Evolutionary conservation across 2,113 vertebrate genomes (phyloP).

Genomic region (Barnardius zonarius): DNA sequence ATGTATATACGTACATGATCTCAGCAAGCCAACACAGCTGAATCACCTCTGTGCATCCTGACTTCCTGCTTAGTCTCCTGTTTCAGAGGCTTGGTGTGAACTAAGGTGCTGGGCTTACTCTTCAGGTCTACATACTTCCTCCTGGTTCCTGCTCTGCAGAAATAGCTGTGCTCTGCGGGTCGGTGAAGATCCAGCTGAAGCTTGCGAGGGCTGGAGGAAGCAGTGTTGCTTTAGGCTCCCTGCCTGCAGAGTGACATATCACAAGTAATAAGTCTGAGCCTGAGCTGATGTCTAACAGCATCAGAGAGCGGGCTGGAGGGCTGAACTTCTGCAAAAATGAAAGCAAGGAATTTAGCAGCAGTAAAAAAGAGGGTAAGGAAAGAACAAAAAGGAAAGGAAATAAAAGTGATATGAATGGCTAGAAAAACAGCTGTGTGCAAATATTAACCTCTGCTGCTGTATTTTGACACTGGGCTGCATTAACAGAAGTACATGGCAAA

Average conservation of each 20-base stretch:
- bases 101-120: not conserved
- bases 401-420: conserved; percentile 34
- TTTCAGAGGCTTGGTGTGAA: not conserved
- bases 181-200: conserved; percentile 44
- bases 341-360: conserved; percentile 60
- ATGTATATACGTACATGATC: not conserved
- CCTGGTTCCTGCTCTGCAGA: not conserved
- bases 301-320: not conserved
- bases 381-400: conserved; percentile 53
- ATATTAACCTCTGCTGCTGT: not conserved
- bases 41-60: not conserved
- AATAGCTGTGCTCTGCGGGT: not conserved
- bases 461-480: not conserved
- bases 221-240: conserved; percentile 62
- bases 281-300: conserved; percentile 45
- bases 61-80: not conserved
- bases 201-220: conserved; percentile 45
- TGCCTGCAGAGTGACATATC: conserved; percentile 59
- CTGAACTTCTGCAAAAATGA: conserved; percentile 51
- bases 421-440: not conserved
- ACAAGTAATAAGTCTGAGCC: conserved; percentile 63
- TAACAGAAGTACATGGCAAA: not conserved
- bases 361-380: conserved; percentile 54
- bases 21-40: not conserved
- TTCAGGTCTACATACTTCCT: not conserved